Conservation (phyloP, 2,113 vertebrate species). For the Collichthys lucidus region DNA sequence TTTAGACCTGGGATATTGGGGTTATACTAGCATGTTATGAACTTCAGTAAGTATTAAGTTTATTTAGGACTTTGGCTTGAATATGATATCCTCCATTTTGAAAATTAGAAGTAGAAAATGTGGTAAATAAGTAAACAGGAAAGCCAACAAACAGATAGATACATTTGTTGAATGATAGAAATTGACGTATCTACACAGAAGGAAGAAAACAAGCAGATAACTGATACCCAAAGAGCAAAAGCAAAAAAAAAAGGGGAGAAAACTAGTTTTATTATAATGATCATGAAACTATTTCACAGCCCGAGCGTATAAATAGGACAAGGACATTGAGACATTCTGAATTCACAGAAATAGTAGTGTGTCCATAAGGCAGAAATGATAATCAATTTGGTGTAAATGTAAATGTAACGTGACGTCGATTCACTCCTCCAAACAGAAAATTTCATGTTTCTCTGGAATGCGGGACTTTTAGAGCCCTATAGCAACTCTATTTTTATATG, state of each 20-base stretch:
- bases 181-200: background rate
- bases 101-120: background rate
- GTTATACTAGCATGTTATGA: background rate
- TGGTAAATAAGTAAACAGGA: too few relatives aligned
- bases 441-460: background rate
- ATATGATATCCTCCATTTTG: background rate
- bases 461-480: constrained; percentile 24
- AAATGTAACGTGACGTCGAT: background rate
- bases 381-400: background rate
- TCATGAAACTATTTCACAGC: background rate
- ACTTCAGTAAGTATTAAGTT: background rate
- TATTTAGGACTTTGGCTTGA: background rate
- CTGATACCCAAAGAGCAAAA: background rate
- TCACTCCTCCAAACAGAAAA: background rate
- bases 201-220: background rate
- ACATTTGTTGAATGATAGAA: background rate
- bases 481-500: constrained; percentile 1
- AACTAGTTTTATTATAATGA: too few relatives aligned
- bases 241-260: background rate
- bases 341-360: background rate
- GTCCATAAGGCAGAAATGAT: background rate
- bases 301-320: background rate
- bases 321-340: background rate
- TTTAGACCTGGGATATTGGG: background rate
- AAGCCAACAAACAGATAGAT: background rate